A percentile compares a stretch with the other conserved stretches of the same genome.
Conservation (phyloP, 1,140 invertebrate genomes). For the Gyrodactylus bullatarudis region DNA sequence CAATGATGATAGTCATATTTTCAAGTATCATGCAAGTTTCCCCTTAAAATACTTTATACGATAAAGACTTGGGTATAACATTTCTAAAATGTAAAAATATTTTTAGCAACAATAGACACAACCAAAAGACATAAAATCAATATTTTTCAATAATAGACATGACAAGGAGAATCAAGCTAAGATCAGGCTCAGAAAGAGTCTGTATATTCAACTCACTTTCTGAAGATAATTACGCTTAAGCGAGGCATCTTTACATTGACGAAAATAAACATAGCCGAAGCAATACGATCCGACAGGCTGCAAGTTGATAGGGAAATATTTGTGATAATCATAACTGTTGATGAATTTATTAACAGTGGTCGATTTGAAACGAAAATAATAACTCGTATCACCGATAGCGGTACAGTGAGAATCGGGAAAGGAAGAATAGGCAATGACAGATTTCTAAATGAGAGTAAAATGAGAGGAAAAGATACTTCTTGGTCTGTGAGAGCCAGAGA, state of each 20-base stretch:
- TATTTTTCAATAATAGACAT: no score
- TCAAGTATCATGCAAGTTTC: no score
- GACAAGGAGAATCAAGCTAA: no score
- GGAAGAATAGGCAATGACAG: slow-evolving; percentile 80
- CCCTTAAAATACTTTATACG: no score
- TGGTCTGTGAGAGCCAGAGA: slow-evolving; percentile 46
- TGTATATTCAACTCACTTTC: slow-evolving; percentile 43
- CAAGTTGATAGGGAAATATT: neutral
- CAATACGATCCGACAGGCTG: slow-evolving; percentile 19
- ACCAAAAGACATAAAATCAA: no score
- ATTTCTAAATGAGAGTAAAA: slow-evolving; percentile 24
- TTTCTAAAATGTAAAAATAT: no score
- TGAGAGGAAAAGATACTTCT: slow-evolving; percentile 23
- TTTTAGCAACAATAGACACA: no score
- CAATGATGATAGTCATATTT: no score
- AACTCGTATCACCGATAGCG: slow-evolving; percentile 8
- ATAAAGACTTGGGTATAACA: no score
- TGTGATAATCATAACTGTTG: neutral
- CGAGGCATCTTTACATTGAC: slow-evolving; percentile 69
- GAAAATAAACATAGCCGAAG: slow-evolving; percentile 89
- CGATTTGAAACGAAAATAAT: neutral
- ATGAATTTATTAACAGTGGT: neutral
- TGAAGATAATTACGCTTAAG: slow-evolving; percentile 86
- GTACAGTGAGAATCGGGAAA: slow-evolving; percentile 86
- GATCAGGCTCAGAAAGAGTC: no score